Evolutionary conservation across 2,797 vertebrate genomes (phyloP).

Genomic region (Percopsis omiscomaycus): DNA sequence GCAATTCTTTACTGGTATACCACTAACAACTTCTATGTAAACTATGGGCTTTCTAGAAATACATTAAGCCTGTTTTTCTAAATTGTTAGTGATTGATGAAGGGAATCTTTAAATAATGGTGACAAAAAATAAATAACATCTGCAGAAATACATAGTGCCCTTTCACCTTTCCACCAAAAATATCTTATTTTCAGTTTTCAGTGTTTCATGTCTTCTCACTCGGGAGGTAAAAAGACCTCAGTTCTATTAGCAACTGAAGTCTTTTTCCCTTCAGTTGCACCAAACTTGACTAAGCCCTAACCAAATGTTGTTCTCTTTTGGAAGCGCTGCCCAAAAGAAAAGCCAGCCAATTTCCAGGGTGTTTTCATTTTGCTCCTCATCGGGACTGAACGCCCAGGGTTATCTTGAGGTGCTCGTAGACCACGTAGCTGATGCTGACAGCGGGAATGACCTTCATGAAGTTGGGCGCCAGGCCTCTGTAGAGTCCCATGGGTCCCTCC

Average conservation of each 20-base stretch:
- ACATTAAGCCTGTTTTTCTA: slow-evolving; percentile 15
- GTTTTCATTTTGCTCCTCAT: slow-evolving; percentile 33
- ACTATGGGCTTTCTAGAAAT: slow-evolving; percentile 3
- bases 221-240: neutral
- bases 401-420: slow-evolving; percentile 92
- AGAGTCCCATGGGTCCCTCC: slow-evolving; percentile 88
- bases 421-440: slow-evolving; percentile 97
- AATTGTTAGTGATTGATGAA: slow-evolving; percentile 19
- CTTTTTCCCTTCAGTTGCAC: neutral
- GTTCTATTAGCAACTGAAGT: neutral
- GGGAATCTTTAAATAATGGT: slow-evolving; percentile 9
- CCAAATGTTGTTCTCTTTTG: neutral
- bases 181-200: neutral
- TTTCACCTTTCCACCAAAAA: neutral
- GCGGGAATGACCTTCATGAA: slow-evolving; percentile 98
- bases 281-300: neutral
- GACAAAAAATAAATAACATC: neutral
- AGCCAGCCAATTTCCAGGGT: neutral
- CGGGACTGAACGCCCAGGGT: slow-evolving; percentile 81
- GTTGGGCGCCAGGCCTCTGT: slow-evolving; percentile 92
- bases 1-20: neutral
- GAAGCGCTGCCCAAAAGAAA: neutral
- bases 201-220: neutral
- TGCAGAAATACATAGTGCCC: neutral
- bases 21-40: slow-evolving; percentile 6